Evolutionary conservation across 2,888 invertebrate species (phyloP).

Genomic region (Linnaemya tessellans): DNA sequence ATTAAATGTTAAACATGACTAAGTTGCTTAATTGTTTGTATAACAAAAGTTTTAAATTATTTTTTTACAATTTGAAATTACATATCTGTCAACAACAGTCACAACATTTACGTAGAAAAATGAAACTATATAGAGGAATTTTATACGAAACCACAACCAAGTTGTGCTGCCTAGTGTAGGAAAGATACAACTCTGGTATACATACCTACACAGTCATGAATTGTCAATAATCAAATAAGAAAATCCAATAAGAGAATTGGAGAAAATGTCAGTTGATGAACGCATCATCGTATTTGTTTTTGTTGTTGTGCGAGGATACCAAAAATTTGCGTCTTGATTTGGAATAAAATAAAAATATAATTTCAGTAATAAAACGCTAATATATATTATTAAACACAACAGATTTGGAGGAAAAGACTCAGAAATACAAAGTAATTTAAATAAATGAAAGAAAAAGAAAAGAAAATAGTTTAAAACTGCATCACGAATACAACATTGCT

Average conservation of each 20-base stretch:
- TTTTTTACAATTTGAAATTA: no score
- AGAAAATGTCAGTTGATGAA: slow-evolving; percentile 63
- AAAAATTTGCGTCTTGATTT: slow-evolving; percentile 61
- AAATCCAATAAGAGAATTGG: slow-evolving; percentile 37
- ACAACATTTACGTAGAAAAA: no score
- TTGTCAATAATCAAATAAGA: slow-evolving; percentile 10
- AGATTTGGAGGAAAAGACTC: slow-evolving; percentile 38
- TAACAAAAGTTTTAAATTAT: no score
- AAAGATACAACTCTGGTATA: no score
- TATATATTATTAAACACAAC: slow-evolving; percentile 15
- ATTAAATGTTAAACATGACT: no score
- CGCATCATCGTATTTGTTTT: slow-evolving; percentile 62
- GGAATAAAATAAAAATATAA: slow-evolving; percentile 33
- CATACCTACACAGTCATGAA: neutral
- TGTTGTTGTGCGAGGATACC: slow-evolving; percentile 56
- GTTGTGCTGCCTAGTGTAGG: no score
- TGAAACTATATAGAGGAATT: no score
- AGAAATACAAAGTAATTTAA: neutral
- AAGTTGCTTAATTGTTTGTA: no score
- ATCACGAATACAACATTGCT: slow-evolving; percentile 28
- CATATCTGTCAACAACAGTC: no score
- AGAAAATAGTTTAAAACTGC: neutral
- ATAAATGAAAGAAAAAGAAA: neutral
- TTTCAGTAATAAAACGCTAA: slow-evolving; percentile 6
- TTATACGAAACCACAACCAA: no score